Evolutionary conservation across 2,113 vertebrate genomes (phyloP).

Genomic region (Tychaedon coryphoeus): DNA sequence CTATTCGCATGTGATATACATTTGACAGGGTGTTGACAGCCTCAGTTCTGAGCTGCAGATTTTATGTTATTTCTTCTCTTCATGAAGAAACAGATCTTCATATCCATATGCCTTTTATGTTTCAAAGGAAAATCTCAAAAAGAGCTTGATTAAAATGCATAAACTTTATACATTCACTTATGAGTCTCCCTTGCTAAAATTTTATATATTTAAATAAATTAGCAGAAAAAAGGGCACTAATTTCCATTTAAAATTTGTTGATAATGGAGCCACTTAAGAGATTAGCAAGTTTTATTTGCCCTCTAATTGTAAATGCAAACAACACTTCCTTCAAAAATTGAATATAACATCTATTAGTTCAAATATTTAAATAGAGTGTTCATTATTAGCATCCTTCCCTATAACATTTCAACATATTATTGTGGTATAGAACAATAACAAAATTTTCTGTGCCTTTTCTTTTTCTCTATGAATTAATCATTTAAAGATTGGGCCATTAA

Average conservation of each 20-base stretch:
- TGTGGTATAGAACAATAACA: neutral
- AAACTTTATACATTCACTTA: neutral
- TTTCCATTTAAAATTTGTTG: neutral
- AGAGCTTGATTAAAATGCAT: neutral
- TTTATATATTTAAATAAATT: neutral
- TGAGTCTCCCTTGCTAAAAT: neutral
- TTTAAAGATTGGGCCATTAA: neutral
- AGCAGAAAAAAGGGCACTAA: neutral
- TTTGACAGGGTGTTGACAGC: slow-evolving; percentile 46
- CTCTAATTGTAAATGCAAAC: neutral
- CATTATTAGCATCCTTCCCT: neutral
- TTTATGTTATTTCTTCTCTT: neutral
- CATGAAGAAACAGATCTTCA: neutral
- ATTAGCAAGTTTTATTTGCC: neutral
- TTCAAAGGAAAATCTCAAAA: slow-evolving; percentile 7
- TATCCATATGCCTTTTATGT: slow-evolving; percentile 35
- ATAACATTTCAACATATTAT: neutral
- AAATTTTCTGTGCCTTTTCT: neutral
- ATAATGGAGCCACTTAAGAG: neutral
- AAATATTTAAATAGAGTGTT: neutral
- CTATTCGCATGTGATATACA: neutral
- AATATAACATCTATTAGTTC: neutral
- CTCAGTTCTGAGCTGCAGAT: neutral
- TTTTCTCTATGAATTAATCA: neutral
- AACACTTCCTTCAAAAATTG: neutral